Percentiles rank a stretch among this genome's conserved stretches.
These are phyloP conservation scores for Bovichtus diacanthus DNA, from an alignment of 2,797 vertebrate genomes.

Conservation along the genomic window DNA sequence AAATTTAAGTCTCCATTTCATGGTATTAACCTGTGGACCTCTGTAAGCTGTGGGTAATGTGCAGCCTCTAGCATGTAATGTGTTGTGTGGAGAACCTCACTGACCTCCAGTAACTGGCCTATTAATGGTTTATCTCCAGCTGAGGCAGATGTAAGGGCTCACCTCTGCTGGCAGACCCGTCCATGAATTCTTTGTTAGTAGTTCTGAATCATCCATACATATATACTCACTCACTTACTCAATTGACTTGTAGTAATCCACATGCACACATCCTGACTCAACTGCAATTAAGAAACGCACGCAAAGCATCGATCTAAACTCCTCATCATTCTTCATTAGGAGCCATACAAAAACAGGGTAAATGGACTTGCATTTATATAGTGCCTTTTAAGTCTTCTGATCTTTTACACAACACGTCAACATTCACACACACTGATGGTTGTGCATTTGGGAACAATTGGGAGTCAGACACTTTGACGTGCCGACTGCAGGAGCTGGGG, in stretches of 20 bases:
- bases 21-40: conserved; percentile 76
- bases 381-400: background rate
- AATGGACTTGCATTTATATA: background rate
- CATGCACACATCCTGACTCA: background rate
- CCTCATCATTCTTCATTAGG: conserved; percentile 5
- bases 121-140: conserved; percentile 71
- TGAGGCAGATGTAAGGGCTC: conserved; percentile 45
- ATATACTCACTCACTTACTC: background rate
- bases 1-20: conserved; percentile 72
- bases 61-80: conserved; percentile 68
- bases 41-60: conserved; percentile 73
- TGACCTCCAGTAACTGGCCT: conserved; percentile 65
- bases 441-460: too few relatives aligned
- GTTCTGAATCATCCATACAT: background rate
- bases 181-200: conserved; percentile 26
- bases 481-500: too few relatives aligned
- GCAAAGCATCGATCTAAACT: background rate
- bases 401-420: background rate
- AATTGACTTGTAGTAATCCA: background rate
- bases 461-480: too few relatives aligned
- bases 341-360: conserved; percentile 14
- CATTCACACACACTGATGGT: too few relatives aligned
- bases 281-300: background rate
- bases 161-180: conserved; percentile 14
- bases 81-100: conserved; percentile 42